phyloP scores from a whole-genome alignment of 2,113 vertebrate species.

The Ciconia stormi region DNA sequence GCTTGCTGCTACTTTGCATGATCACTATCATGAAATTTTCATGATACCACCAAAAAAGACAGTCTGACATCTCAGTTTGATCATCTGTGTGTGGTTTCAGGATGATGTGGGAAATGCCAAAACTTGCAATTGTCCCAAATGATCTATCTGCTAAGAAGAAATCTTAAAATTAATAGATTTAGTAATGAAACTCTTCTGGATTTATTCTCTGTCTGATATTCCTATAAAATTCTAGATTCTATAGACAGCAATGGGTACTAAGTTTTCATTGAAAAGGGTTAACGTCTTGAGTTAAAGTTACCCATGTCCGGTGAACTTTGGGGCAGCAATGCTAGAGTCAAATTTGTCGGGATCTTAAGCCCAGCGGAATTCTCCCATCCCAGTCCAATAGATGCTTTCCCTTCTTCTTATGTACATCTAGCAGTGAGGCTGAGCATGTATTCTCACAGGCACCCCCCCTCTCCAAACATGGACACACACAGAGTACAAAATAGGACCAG shows the following conservation, averaged over 20 bases:
- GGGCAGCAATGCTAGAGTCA: not conserved
- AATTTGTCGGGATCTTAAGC: not conserved
- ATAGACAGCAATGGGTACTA: not conserved
- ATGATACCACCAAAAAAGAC: not conserved
- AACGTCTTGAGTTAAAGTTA: not conserved
- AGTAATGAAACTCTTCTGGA: not conserved
- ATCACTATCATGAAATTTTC: not conserved
- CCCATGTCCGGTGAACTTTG: not conserved
- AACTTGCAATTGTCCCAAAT: not conserved
- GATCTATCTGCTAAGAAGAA: not conserved
- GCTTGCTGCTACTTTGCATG: not conserved
- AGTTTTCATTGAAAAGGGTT: not conserved
- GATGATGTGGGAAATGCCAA: not conserved
- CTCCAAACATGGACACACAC: too few species aligned
- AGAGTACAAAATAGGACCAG: not conserved
- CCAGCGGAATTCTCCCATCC: not conserved
- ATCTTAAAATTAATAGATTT: not conserved
- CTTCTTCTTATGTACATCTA: not conserved
- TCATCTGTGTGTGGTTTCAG: not conserved
- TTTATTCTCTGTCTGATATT: not conserved
- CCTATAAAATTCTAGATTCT: not conserved
- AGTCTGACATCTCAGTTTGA: not conserved
- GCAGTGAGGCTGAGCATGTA: not conserved
- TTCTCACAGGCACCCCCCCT: not conserved
- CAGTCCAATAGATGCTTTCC: not conserved